Evolutionary conservation across 2,113 vertebrate species (phyloP), one percentile per base, ranked within the genome.

Genomic region (Amblyopsis rosae): DNA sequence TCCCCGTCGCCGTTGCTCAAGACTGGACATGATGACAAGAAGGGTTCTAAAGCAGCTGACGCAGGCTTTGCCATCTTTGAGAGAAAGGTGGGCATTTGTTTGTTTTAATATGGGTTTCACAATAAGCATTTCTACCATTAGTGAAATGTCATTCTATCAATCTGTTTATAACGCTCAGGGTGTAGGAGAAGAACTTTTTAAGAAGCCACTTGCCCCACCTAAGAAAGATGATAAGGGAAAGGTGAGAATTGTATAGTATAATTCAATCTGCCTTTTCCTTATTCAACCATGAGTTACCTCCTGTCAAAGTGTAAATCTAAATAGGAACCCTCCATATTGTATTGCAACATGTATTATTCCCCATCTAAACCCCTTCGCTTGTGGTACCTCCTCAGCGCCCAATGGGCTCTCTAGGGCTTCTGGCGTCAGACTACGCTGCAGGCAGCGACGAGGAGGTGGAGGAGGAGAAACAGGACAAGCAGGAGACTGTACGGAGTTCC

Each of bases 401-500:
- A 65, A 93, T 96, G 82, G 97, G 96, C 82, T 98, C 98, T 41
- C 90, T 98, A 58, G 96, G 97, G 26, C 89, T 96, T 65, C 93
- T 98, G 67, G 92, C 96, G 15, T 96, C 96, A 26, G 97, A 98
- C 77, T 99, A 99, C 57, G 96, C 92, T 61, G 96, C 96, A 63
- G 96, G 98, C 77, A 98, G 97, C 0, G 97, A 98, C 77, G 97
- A 98, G 1, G 96, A 99, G 59, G 95, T 95, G 61, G 94, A 98
- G 66, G 96, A 98, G 41, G 95, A 97, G 12, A 95, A 95, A n/a
- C 93, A 95, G 19, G 93, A 95, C 6, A 95, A 95, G 16, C 93
- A 95, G 26, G 93, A 95, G 9, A 85, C 87, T 1, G 46, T 88
- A 4, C 93, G 90, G 62, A 90, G 89, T 67, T 73, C 76, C 65